phyloP scores from a whole-genome alignment of 2,888 invertebrate species.

The Sarcophaga carnaria region DNA sequence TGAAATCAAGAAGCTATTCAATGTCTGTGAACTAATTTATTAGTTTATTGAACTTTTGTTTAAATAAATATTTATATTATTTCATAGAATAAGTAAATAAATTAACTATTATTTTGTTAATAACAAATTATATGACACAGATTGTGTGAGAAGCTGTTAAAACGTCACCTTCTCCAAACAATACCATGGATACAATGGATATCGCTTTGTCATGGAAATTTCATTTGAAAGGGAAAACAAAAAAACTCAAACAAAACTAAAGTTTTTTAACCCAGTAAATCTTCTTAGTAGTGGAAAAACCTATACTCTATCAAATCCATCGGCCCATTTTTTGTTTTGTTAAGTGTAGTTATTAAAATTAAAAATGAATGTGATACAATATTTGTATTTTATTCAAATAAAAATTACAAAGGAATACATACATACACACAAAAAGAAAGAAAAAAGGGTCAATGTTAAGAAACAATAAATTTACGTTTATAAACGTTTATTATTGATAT shows the following conservation, averaged over 20 bases:
- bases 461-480: background rate
- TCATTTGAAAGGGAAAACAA: background rate
- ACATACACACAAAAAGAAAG: background rate
- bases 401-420: background rate
- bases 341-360: background rate
- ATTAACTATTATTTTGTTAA: background rate
- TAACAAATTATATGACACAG: background rate
- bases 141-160: background rate
- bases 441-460: slow-evolving; percentile 53
- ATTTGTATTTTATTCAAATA: background rate
- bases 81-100: background rate
- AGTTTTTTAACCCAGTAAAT: background rate
- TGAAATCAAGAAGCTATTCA: background rate
- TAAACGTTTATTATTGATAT: background rate
- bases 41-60: background rate
- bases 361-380: no score
- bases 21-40: background rate
- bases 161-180: background rate
- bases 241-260: no score
- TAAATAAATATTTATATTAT: background rate
- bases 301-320: background rate
- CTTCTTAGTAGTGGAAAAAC: background rate
- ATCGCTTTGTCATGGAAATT: background rate
- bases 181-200: background rate
- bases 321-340: background rate